Evolutionary conservation across 2,113 vertebrate genomes (phyloP).

Genomic region (Oxyruncus cristatus): DNA sequence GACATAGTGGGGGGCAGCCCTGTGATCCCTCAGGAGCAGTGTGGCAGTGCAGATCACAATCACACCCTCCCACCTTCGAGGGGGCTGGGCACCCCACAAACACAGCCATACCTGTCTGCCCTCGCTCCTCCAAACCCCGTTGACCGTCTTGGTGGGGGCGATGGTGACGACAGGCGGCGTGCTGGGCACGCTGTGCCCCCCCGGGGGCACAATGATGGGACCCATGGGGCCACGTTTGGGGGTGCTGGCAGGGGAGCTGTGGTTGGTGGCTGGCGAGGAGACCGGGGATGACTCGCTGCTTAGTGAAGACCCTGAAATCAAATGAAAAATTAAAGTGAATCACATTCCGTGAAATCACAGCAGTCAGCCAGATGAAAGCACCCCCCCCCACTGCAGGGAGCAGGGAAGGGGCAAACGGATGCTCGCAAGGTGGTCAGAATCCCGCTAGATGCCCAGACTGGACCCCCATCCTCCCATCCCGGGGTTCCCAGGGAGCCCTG

Average conservation of each 20-base stretch:
- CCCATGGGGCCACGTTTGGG: slow-evolving; percentile 95
- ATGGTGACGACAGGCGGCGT: slow-evolving; percentile 98
- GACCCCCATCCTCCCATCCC: neutral
- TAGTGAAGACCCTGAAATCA: slow-evolving; percentile 87
- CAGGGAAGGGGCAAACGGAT: neutral
- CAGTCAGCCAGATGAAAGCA: rapidly evolving
- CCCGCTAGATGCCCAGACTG: neutral
- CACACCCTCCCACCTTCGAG: neutral
- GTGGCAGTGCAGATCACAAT: neutral
- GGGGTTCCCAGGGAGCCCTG: neutral
- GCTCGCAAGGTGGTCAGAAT: rapidly evolving
- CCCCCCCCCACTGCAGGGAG: rapidly evolving
- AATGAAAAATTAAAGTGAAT: neutral
- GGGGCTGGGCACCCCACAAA: rapidly evolving
- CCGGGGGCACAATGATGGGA: slow-evolving; percentile 89
- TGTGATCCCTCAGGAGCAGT: rapidly evolving
- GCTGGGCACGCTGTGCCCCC: slow-evolving; percentile 93
- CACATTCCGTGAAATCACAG: neutral
- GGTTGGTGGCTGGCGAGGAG: slow-evolving; percentile 96
- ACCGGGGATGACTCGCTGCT: slow-evolving; percentile 97
- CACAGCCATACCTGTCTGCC: slow-evolving; percentile 82
- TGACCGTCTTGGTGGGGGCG: slow-evolving; percentile 96
- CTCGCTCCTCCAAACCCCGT: slow-evolving; percentile 95
- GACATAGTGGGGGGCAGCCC: neutral
- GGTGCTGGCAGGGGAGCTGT: slow-evolving; percentile 95